These are phyloP conservation scores for Troglohyphantes excavatus DNA, from an alignment of 2,888 invertebrate genomes.

Conservation along the genomic window DNA sequence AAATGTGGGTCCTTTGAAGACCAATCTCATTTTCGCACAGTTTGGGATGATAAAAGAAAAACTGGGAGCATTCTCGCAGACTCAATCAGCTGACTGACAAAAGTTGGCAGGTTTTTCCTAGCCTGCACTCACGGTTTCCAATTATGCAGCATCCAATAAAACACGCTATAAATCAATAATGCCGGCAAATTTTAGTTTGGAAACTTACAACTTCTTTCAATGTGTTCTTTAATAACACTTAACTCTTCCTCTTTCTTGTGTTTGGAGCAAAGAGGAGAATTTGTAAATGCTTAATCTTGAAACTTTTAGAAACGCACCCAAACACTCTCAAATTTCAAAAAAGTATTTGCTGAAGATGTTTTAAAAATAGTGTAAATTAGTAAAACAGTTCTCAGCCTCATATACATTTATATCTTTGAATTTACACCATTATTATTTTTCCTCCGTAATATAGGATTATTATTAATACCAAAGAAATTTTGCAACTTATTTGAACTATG, in stretches of 20 bases:
- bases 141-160: slow-evolving; percentile 73
- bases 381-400: too few relatives aligned
- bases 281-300: background rate
- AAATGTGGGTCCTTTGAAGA: slow-evolving; percentile 73
- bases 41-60: slow-evolving; percentile 65
- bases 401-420: too few relatives aligned
- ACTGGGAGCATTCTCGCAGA: slow-evolving; percentile 14
- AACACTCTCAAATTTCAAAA: too few relatives aligned
- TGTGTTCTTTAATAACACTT: slow-evolving; percentile 1
- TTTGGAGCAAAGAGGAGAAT: background rate
- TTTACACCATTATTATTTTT: too few relatives aligned
- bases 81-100: slow-evolving; percentile 68
- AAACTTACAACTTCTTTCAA: slow-evolving; percentile 47
- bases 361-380: too few relatives aligned
- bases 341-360: too few relatives aligned
- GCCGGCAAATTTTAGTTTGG: slow-evolving; percentile 45
- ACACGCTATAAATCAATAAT: slow-evolving; percentile 73
- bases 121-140: slow-evolving; percentile 31
- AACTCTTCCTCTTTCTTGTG: background rate
- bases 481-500: too few relatives aligned
- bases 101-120: slow-evolving; percentile 75
- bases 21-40: slow-evolving; percentile 73
- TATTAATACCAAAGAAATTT: too few relatives aligned
- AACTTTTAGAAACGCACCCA: background rate
- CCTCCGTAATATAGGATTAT: too few relatives aligned